Base-by-base conservation (phyloP, 2,888 invertebrate genomes). In the Euproctis similis region DNA sequence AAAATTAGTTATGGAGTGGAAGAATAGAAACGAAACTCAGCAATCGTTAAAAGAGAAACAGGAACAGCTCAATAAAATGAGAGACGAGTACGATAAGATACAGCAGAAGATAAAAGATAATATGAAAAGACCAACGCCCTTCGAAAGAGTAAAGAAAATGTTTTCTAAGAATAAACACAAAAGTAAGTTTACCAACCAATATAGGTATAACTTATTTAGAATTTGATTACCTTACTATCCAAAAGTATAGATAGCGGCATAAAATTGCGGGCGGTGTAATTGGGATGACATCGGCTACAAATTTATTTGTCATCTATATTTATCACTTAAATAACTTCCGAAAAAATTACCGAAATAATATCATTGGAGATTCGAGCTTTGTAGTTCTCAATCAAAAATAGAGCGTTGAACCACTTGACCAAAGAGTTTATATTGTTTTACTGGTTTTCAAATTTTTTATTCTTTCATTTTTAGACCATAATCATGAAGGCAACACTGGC, bases 31-130 rank as follows among this genome's bases (percentile, higher is more conserved):
- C 52, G 95, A 95, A 64, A 94, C 95, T 0, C 92, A 93, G 52
- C 93, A 92, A 53, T 94, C 94, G 1, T 88, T 93, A 49, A 91
- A 92, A 55, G 94, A 95, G 46, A 94, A 94, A 58, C 91, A 94
- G 62, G 92, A 93, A 29, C 93, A 94, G 54, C 76, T 95, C 32
- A 90, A 90, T 37, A 89, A 91, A 50, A 90, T 95, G 90, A 82
- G 94, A 23, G 88, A 90, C 12, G 92, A 93, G 50, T 95, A 95
- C 51, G 94, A 95, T 40, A 89, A 90, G 57, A 91, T 95, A 44
- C 94, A 95, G 53, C 89, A 89, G 26, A 89, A 89, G 47, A 88
- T 94, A 57, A 93, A 92, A 59, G 89, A 90, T 1, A 87, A 90
- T 12, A 86, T 91, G 75, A 93, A 92, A 53, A 87, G 92, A 21